These are phyloP conservation scores for Octodon degus DNA, from an alignment of 2,113 vertebrate genomes.

Conservation along the genomic window DNA sequence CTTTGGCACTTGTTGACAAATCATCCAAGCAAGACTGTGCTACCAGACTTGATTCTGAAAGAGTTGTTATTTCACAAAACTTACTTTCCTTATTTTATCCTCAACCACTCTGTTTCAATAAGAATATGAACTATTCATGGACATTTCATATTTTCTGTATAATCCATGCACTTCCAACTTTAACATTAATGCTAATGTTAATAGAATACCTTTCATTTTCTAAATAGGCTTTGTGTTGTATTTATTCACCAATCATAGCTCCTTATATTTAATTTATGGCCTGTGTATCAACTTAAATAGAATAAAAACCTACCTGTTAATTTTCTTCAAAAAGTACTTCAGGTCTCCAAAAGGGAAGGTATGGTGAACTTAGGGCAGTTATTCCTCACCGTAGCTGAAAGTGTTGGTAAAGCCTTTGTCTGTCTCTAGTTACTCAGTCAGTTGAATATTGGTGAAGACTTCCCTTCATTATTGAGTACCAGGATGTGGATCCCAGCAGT, in stretches of 20 bases:
- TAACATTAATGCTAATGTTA: conserved; percentile 60
- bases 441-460: neutral
- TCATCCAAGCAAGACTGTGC: neutral
- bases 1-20: neutral
- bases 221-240: neutral
- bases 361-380: neutral
- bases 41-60: neutral
- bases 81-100: conserved; percentile 25
- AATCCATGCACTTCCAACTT: conserved; percentile 8
- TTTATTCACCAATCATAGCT: neutral
- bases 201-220: conserved; percentile 41
- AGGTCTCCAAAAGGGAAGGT: neutral
- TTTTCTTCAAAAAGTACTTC: neutral
- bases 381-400: neutral
- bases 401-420: neutral
- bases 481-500: neutral
- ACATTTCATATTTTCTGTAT: conserved; percentile 59
- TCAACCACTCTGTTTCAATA: conserved; percentile 3
- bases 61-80: conserved; percentile 21
- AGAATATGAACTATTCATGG: conserved; percentile 26
- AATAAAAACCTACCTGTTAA: neutral
- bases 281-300: neutral
- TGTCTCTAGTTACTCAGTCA: neutral
- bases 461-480: neutral
- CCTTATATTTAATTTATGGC: conserved; percentile 20